Evolutionary conservation across 2,888 invertebrate genomes (phyloP).

Genomic region (Chaitophorus viminalis): DNA sequence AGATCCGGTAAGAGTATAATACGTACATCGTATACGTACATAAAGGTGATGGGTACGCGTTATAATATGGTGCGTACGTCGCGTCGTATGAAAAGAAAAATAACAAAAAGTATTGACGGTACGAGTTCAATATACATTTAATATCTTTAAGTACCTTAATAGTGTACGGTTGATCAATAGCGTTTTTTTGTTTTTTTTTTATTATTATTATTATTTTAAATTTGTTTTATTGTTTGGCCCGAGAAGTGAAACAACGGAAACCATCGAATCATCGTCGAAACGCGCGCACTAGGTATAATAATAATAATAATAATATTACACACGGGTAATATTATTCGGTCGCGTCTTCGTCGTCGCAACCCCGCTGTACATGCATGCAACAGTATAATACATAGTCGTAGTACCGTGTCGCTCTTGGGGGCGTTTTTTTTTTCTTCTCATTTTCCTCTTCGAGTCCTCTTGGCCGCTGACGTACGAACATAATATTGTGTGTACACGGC

Average conservation of each 20-base stretch:
- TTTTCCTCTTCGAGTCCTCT: conserved; percentile 15
- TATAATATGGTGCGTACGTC: too few species aligned
- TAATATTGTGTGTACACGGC: too few species aligned
- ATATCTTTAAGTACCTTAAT: neutral
- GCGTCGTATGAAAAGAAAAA: neutral
- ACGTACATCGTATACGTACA: too few species aligned
- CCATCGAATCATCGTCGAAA: conserved; percentile 50
- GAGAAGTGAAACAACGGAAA: conserved; percentile 58
- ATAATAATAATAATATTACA: too few species aligned
- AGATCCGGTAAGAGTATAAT: neutral
- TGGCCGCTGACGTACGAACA: conserved; percentile 2
- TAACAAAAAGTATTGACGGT: neutral
- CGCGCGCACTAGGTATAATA: too few species aligned
- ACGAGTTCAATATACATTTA: too few species aligned
- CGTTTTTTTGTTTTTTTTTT: conserved; percentile 15
- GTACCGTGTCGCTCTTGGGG: conserved; percentile 32
- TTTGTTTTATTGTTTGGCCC: conserved; percentile 35
- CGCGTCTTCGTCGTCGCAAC: conserved; percentile 17
- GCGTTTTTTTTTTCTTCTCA: conserved; percentile 19
- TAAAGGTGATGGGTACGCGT: too few species aligned
- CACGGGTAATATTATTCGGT: too few species aligned
- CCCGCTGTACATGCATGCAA: neutral
- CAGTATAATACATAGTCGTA: too few species aligned
- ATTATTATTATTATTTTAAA: neutral
- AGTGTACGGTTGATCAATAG: neutral